Conservation (phyloP, 1,140 invertebrate genomes). For the Leptoteleia sp. region DNA sequence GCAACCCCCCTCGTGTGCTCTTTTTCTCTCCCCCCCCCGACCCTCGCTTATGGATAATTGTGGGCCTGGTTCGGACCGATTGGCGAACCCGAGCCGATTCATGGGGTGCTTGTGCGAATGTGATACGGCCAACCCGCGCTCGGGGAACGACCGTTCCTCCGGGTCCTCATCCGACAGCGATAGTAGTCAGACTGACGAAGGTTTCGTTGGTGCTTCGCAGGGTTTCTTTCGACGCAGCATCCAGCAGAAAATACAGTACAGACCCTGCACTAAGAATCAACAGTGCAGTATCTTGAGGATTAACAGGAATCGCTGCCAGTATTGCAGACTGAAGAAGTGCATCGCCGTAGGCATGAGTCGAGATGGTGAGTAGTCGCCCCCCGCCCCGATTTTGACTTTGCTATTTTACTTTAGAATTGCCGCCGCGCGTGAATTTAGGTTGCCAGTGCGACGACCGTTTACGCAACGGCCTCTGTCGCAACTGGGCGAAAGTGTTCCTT, state of each 20-base stretch:
- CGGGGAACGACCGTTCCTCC: conserved; percentile 78
- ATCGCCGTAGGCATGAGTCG: conserved; percentile 98
- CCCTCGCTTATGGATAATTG: too few species aligned
- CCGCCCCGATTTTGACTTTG: conserved; percentile 5
- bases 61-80: too few species aligned
- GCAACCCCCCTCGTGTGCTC: too few species aligned
- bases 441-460: conserved; percentile 77
- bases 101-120: too few species aligned
- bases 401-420: not conserved
- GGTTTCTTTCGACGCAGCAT: conserved; percentile 94
- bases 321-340: conserved; percentile 98
- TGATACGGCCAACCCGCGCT: conserved; percentile 76
- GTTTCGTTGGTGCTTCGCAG: conserved; percentile 83
- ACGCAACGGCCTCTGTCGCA: conserved; percentile 76
- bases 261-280: conserved; percentile 98
- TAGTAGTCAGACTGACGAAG: conserved; percentile 78
- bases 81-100: too few species aligned
- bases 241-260: conserved; percentile 98
- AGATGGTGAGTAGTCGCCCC: conserved; percentile 93
- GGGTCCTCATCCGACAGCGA: conserved; percentile 77
- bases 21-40: too few species aligned
- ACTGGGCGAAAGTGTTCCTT: conserved; percentile 78
- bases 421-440: conserved; percentile 67
- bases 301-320: conserved; percentile 98
- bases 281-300: conserved; percentile 98